These are phyloP conservation scores for Euplagia quadripunctaria DNA, from an alignment of 2,888 invertebrate genomes.

Conservation along the genomic window DNA sequence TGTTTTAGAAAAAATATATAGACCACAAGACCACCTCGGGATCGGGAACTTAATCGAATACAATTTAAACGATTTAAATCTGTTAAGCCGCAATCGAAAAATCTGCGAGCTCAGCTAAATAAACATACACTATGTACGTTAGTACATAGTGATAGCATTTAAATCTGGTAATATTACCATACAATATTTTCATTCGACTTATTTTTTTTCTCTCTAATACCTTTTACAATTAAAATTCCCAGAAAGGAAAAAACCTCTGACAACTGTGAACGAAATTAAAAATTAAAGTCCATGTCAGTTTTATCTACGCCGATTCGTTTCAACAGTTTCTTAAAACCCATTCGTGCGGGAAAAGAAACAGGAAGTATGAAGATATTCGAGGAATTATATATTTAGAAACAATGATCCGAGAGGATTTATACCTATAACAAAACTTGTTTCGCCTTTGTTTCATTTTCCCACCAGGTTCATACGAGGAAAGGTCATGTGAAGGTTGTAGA, in stretches of 20 bases:
- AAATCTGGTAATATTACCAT: not conserved
- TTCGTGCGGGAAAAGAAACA: constrained; percentile 31
- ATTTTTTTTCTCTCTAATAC: not conserved
- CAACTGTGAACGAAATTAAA: not conserved
- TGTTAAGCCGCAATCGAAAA: not conserved
- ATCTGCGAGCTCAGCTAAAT: not conserved
- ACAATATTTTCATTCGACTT: too few species aligned
- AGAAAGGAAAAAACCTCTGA: not conserved
- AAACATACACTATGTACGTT: too few species aligned
- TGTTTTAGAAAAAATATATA: not conserved
- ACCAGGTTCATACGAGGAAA: constrained; percentile 44
- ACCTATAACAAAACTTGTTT: constrained; percentile 28
- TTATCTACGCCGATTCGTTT: not conserved
- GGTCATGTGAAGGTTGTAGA: constrained; percentile 49
- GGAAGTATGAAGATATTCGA: constrained; percentile 23
- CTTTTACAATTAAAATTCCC: not conserved
- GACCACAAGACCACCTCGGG: too few species aligned
- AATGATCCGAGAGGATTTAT: constrained; percentile 24
- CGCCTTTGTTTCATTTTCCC: constrained; percentile 40
- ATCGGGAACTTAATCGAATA: not conserved
- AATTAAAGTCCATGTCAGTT: not conserved
- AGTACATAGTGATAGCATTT: too few species aligned
- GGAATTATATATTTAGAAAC: constrained; percentile 36
- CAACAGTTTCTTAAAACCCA: constrained; percentile 29
- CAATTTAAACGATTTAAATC: not conserved